Conservation (phyloP, 1,140 invertebrate species). For the Brachionus manjavacas region DNA sequence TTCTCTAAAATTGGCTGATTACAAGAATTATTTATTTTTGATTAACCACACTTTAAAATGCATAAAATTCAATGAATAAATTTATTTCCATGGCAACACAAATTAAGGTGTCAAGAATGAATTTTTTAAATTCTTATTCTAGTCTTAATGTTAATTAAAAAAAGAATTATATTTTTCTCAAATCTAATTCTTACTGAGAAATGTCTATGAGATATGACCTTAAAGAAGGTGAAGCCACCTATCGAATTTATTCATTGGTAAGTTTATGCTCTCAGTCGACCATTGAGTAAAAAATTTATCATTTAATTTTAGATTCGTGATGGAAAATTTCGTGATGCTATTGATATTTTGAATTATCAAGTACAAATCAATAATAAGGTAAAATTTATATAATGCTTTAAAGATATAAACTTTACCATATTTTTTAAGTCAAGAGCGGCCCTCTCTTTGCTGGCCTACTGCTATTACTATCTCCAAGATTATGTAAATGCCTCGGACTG, state of each 20-base stretch:
- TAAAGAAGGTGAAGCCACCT: constrained; percentile 34
- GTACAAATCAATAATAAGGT: constrained; percentile 24
- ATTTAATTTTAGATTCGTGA: constrained; percentile 29
- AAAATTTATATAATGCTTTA: background rate
- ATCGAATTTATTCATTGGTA: constrained; percentile 38
- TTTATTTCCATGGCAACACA: background rate
- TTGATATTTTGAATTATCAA: constrained; percentile 42
- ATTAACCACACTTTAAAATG: background rate
- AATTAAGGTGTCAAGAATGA: constrained; percentile 22
- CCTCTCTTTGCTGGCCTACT: constrained; percentile 85
- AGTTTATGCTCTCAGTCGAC: background rate
- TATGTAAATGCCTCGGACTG: constrained; percentile 87
- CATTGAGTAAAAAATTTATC: background rate
- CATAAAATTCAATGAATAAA: background rate
- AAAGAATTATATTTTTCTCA: background rate
- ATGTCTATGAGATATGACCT: constrained; percentile 42
- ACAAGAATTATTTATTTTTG: no score
- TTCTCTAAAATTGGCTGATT: background rate
- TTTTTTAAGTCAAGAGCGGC: constrained; percentile 74
- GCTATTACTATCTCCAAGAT: constrained; percentile 90
- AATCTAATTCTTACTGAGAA: background rate
- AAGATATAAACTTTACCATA: background rate
- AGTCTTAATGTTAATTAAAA: background rate
- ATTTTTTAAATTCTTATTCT: constrained; percentile 11
- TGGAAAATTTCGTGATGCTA: constrained; percentile 37